Evolutionary conservation across 2,797 vertebrate species (phyloP).

Genomic region (Chlorospingus flavigularis): DNA sequence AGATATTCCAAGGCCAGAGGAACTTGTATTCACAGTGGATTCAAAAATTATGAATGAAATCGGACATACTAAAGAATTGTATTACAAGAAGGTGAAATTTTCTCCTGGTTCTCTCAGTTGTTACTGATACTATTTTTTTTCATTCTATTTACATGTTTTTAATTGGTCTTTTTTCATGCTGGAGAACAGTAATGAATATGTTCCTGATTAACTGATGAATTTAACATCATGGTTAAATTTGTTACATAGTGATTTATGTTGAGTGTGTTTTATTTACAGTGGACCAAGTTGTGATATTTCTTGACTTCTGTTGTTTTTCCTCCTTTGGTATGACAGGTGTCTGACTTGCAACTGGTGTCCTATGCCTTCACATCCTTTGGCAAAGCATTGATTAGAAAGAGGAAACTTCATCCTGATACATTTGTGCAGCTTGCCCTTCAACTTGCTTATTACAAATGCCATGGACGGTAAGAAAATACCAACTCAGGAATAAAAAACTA

Average conservation of each 20-base stretch:
- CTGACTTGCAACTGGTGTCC: constrained; percentile 82
- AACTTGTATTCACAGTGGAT: constrained; percentile 90
- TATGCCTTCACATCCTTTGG: constrained; percentile 90
- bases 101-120: neutral
- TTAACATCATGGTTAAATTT: neutral
- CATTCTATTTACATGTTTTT: neutral
- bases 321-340: constrained; percentile 70
- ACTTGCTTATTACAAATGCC: constrained; percentile 85
- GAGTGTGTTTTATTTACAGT: neutral
- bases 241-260: neutral
- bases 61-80: constrained; percentile 79
- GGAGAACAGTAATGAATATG: neutral
- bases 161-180: neutral
- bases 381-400: constrained; percentile 86
- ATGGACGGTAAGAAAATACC: constrained; percentile 79
- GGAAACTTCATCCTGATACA: constrained; percentile 89
- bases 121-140: neutral
- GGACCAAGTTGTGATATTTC: neutral
- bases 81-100: constrained; percentile 79
- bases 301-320: neutral
- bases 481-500: neutral
- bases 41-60: constrained; percentile 79
- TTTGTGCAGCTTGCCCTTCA: constrained; percentile 95
- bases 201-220: neutral
- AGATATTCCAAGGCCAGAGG: constrained; percentile 81